Percentiles rank a stretch among this genome's conserved stretches.
Evolutionary conservation across 1,140 invertebrate species (phyloP).

Genomic region (silkworm (Bombyx mori)): DNA sequence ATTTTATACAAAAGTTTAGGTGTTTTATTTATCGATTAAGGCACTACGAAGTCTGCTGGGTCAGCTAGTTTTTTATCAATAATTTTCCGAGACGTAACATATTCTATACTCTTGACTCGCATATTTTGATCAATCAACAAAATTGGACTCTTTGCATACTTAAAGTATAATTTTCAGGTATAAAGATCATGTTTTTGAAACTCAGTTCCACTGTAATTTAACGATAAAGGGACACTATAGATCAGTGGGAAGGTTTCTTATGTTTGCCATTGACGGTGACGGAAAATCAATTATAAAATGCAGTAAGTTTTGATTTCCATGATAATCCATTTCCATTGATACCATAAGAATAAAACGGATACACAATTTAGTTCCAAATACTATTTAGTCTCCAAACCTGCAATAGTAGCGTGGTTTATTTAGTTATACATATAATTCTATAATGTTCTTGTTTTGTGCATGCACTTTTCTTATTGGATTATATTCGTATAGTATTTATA

Average conservation of each 20-base stretch:
- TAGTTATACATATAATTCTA: constrained; percentile 4
- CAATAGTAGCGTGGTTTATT: too few species aligned
- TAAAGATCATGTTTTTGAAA: constrained; percentile 14
- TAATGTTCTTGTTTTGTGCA: not conserved
- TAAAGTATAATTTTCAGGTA: not conserved
- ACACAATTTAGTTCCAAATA: too few species aligned
- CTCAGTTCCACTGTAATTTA: constrained; percentile 29
- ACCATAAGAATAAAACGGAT: too few species aligned
- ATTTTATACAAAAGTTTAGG: too few species aligned
- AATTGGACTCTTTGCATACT: not conserved
- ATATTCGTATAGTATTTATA: not conserved
- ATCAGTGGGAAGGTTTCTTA: constrained; percentile 21
- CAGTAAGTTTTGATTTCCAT: constrained; percentile 27
- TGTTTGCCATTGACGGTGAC: constrained; percentile 33
- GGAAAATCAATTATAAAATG: constrained; percentile 33
- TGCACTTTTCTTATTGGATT: not conserved
- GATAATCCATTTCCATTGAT: too few species aligned
- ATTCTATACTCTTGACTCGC: not conserved
- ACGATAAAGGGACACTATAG: constrained; percentile 33
- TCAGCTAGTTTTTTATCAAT: not conserved
- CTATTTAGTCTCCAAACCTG: too few species aligned
- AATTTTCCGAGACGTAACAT: not conserved
- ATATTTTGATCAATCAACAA: not conserved
- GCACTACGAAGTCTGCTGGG: too few species aligned
- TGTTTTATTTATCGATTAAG: too few species aligned